Evolutionary conservation across 2,797 vertebrate genomes (phyloP).

Genomic region (Picus viridis): DNA sequence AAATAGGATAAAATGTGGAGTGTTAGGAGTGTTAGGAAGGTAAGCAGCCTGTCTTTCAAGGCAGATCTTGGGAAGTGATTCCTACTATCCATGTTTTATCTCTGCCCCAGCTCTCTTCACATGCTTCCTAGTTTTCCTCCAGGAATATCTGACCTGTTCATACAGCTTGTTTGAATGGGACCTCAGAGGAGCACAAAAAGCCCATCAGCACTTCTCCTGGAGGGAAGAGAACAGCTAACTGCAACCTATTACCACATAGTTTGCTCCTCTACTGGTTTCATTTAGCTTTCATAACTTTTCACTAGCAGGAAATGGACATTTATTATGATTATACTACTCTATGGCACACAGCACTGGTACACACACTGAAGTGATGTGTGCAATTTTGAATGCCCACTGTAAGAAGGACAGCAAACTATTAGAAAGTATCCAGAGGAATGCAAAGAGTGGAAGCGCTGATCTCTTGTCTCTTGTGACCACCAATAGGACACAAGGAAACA

Average conservation of each 20-base stretch:
- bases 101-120: not conserved
- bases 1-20: too few species aligned
- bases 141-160: not conserved
- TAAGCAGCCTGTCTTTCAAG: not conserved
- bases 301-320: rapidly evolving
- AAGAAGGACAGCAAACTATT: not conserved
- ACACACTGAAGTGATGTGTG: not conserved
- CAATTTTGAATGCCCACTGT: rapidly evolving
- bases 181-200: not conserved
- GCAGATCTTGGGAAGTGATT: rapidly evolving
- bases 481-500: rapidly evolving
- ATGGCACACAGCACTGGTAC: rapidly evolving
- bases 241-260: not conserved
- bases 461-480: not conserved
- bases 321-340: not conserved
- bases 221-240: not conserved
- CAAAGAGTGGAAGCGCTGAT: rapidly evolving
- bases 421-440: not conserved
- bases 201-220: not conserved
- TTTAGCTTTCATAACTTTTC: not conserved
- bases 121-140: not conserved
- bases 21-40: rapidly evolving
- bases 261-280: not conserved
- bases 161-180: not conserved
- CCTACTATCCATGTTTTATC: not conserved